phyloP scores from a whole-genome alignment of 2,888 invertebrate genomes.

The Acleris sparsana region DNA sequence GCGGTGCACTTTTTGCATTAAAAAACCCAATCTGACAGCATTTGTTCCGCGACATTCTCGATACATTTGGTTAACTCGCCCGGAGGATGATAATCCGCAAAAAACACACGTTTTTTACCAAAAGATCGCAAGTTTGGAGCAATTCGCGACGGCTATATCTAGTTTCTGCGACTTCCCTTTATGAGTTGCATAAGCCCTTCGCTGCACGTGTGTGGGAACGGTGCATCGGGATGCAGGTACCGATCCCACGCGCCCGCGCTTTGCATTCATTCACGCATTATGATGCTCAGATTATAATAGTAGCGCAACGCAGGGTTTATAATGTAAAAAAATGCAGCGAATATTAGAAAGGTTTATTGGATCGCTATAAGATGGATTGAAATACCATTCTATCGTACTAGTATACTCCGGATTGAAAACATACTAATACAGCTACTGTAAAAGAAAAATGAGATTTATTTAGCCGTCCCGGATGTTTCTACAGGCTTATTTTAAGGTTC shows the following conservation, averaged over 20 bases:
- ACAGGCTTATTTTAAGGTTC: no score
- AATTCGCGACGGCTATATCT: slow-evolving; percentile 38
- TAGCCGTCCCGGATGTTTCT: no score
- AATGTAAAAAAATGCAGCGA: no score
- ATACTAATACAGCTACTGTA: no score
- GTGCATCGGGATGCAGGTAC: slow-evolving; percentile 34
- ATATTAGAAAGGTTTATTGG: no score
- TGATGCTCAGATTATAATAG: not conserved
- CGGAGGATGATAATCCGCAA: slow-evolving; percentile 45
- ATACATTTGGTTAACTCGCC: slow-evolving; percentile 17
- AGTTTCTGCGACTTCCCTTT: slow-evolving; percentile 59
- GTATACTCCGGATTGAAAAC: no score
- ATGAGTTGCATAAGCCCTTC: not conserved
- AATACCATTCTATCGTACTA: no score
- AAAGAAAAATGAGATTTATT: no score
- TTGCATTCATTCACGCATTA: slow-evolving; percentile 18
- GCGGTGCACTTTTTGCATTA: slow-evolving; percentile 15
- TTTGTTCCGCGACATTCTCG: slow-evolving; percentile 18
- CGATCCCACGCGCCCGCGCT: slow-evolving; percentile 26
- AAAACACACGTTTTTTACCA: slow-evolving; percentile 56
- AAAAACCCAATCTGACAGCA: slow-evolving; percentile 17
- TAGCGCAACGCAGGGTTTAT: no score
- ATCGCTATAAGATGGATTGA: no score
- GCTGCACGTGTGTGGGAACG: not conserved
- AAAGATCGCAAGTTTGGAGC: slow-evolving; percentile 45